Base-by-base conservation (phyloP, 2,113 vertebrate species). In the Petromus typicus region DNA sequence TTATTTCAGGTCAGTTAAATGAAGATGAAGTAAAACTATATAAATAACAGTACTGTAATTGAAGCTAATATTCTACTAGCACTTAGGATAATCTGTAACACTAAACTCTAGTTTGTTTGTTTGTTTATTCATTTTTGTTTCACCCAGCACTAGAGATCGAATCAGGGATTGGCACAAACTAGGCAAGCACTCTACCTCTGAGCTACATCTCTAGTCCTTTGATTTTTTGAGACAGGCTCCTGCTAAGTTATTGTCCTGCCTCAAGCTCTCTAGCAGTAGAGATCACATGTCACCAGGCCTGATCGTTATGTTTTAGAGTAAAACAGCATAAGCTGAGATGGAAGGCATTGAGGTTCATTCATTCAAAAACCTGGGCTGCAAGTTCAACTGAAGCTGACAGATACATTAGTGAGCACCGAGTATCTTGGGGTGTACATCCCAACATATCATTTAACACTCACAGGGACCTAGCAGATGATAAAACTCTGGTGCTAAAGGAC, bases 21-120 rank as follows among this genome's bases (percentile, higher is more conserved):
- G 3, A 30, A 67, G 30, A 95, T 89, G 57, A 91, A 93, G 51
- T 94, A 95, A 71, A 96, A 87, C 23, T 40, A 89, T 63, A 11
- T 48, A 76, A 88, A 71, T 18, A 73, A 40, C 12, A 73, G 8
- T 73, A 81, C 80, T 59, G 7, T 37, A 91, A 67, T 7, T 61
- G 75, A 82, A 84, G 14, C 69, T 64, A 90, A 82, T 57, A 73
- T 61, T 78, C 56, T 63, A 83, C 27, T 22, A 93, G 57, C 37
- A 87, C 57, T 89, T 59, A 11, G 27, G 9, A 82, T 84, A 86
- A 64, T 43, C 84, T 76, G 9, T 51, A 79, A 86, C 5, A 45
- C 18, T 34, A 73, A 20, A 16, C 45, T 69, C 20, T 56, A 82
- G 34, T 40, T 64, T 30, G 23, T 30, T 23, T 32, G 30, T 64